These are phyloP conservation scores for fruit fly (Drosophila melanogaster) DNA, from an alignment of 1,140 invertebrate species.

Conservation along the genomic window Release_6_plus_ISO1_MT NC_004354.4:5489501-5490000, in stretches of 20 bases:
- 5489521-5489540: neutral
- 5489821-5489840: constrained; percentile 63
- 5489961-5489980: constrained; percentile 26
- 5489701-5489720: neutral
- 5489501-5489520: neutral
- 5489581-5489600: constrained; percentile 22
- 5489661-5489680: constrained; percentile 68
- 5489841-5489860: constrained; percentile 31
- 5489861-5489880: constrained; percentile 11
- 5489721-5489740: neutral
- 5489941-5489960: constrained; percentile 35
- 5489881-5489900: constrained; percentile 18
- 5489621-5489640: constrained; percentile 61
- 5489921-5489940: neutral
- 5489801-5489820: constrained; percentile 51
- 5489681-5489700: constrained; percentile 57
- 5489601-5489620: constrained; percentile 23
- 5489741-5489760: constrained; percentile 38
- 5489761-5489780: constrained; percentile 63
- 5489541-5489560: constrained; percentile 24
- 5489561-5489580: constrained; percentile 8
- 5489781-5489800: constrained; percentile 68
- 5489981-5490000: neutral
- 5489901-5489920: constrained; percentile 12
- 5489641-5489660: constrained; percentile 69